A percentile compares a stretch with the other conserved stretches of the same genome.
phyloP scores from a whole-genome alignment of 2,113 vertebrate species.

The Smithornis capensis region DNA sequence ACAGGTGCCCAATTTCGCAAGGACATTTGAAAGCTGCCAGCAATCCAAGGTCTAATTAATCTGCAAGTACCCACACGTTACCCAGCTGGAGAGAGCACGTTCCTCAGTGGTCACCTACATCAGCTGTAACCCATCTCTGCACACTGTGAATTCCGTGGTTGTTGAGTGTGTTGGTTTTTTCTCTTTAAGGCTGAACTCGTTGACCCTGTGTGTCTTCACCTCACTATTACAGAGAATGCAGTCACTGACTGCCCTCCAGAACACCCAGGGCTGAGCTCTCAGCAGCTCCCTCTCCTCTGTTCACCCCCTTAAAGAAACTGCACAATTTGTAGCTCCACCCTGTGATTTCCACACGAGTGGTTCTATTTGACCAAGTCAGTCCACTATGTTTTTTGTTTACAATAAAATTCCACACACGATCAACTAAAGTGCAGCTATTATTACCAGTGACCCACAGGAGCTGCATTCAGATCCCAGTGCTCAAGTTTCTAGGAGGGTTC shows the following conservation, averaged over 20 bases:
- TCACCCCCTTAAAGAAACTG: background rate
- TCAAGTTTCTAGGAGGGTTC: fast-evolving
- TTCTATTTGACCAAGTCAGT: background rate
- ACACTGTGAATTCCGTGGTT: background rate
- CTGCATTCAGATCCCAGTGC: background rate
- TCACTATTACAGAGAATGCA: background rate
- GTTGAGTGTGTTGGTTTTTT: background rate
- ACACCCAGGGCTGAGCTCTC: background rate
- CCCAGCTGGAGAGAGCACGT: background rate
- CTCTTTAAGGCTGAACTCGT: background rate
- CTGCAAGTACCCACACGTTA: background rate
- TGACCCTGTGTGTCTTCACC: background rate
- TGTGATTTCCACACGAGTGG: background rate
- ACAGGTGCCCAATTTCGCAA: background rate
- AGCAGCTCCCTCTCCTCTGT: background rate
- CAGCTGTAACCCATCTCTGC: background rate
- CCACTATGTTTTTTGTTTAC: background rate
- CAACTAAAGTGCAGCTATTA: background rate
- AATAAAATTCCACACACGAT: background rate
- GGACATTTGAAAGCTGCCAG: background rate
- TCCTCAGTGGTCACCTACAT: background rate
- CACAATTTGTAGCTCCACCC: background rate
- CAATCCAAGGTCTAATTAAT: background rate
- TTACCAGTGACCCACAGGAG: background rate
- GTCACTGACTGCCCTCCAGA: background rate